These are phyloP conservation scores for Eospalax fontanierii DNA, from an alignment of 2,797 vertebrate genomes.

Conservation along the genomic window DNA sequence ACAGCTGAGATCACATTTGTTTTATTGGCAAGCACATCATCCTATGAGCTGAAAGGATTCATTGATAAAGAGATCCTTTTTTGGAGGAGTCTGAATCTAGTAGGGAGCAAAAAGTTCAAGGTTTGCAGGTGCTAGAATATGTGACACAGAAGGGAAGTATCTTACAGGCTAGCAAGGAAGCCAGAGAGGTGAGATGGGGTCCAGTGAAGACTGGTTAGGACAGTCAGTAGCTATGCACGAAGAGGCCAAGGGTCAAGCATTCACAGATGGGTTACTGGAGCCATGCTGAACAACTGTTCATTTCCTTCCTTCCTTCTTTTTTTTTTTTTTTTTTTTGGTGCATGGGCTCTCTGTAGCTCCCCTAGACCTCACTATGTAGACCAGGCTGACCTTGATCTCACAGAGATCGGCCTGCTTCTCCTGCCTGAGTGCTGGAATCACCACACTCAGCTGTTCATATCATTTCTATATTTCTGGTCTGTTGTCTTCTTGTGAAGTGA, in stretches of 20 bases:
- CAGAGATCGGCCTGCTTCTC: too few relatives aligned
- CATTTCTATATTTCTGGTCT: not conserved
- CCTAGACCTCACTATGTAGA: too few relatives aligned
- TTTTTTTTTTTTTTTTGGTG: too few relatives aligned
- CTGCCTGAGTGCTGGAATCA: too few relatives aligned
- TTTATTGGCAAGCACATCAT: not conserved
- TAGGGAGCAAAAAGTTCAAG: constrained; percentile 11
- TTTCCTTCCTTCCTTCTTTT: not conserved
- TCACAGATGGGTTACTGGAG: not conserved
- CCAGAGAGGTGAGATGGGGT: not conserved
- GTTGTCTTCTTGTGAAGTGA: constrained; percentile 32
- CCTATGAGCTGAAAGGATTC: not conserved
- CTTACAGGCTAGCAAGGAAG: not conserved
- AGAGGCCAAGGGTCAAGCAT: not conserved
- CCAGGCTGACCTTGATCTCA: too few relatives aligned
- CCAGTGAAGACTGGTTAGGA: constrained; percentile 4
- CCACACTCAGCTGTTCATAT: not conserved
- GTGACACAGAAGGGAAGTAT: not conserved
- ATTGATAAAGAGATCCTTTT: constrained; percentile 1
- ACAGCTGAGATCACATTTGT: not conserved
- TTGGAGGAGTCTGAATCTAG: constrained; percentile 25
- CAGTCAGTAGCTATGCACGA: not conserved
- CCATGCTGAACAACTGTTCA: not conserved
- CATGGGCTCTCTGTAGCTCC: too few relatives aligned
- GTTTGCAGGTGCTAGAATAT: not conserved